Base-by-base conservation (phyloP, 2,888 invertebrate genomes). In the Agrochola circellaris region DNA sequence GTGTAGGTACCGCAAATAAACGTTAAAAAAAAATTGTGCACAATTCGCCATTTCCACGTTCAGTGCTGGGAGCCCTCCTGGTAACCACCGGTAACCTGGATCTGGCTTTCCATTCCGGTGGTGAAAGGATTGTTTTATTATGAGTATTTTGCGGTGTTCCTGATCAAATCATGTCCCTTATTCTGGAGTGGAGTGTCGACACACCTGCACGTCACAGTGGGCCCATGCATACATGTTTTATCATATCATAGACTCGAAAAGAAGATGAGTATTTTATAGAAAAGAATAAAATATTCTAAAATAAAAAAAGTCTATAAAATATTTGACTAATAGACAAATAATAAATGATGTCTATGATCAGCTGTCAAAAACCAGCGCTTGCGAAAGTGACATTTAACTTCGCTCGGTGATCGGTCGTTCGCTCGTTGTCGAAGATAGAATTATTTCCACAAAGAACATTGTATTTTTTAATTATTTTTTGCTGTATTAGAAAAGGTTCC, bases 381-480 rank as follows among this genome's bases (percentile, higher is more conserved):
- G 58, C 11, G 1, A 60, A 51, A 62, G 13, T 69, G 73, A 73
- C 82, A 54, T 60, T 45, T 30, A 51, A 20, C 30, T 77, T 64
- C n/a, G 56, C n/a, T 84, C 51, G n/a, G 69, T 51, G 60, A 15
- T 75, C 56, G 54, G 61, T 82, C 54, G 23, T 23, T 70, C 38
- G 70, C 58, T 72, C 65, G 42, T 48, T 34, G 62, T 56, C 20
- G 70, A 61, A 71, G 72, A 34, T 54, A 60, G 11, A 20, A 62
- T 60, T 62, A 73, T 84, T 86, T 83, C 71, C 68, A 75, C 69
- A 82, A 81, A 82, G 67, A 86, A 79, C 84, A 86, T 86, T 74
- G 73, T 68, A 67, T 66, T 86, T 87, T 82, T 70, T 30, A 68
- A 67, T 51, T 42, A 45, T 75, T 65, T 75, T 81, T 82, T 82